These are phyloP conservation scores for Neomorphus geoffroyi DNA, from an alignment of 2,797 vertebrate genomes.

Conservation along the genomic window DNA sequence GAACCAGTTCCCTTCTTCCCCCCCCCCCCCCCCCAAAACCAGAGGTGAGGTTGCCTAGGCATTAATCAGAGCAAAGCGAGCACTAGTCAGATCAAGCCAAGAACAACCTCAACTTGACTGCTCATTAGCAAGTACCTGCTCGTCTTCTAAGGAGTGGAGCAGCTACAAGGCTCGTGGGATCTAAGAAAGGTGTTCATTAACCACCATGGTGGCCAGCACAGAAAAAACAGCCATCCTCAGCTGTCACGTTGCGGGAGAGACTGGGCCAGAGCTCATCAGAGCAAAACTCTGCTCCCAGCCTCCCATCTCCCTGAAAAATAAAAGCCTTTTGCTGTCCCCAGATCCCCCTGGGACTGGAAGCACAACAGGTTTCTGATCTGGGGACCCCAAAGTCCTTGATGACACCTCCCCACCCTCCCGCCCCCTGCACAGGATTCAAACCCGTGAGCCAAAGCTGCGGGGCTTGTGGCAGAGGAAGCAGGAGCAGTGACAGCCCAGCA, in stretches of 20 bases:
- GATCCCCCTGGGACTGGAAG: background rate
- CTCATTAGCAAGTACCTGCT: background rate
- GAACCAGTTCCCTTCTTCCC: background rate
- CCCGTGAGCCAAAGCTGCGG: background rate
- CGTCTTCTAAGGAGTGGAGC: background rate
- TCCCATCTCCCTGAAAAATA: fast-evolving
- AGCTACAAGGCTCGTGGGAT: background rate
- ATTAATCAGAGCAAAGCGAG: background rate
- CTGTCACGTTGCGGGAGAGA: background rate
- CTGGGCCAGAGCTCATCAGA: background rate
- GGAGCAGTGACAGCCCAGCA: background rate
- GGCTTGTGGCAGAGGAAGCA: background rate
- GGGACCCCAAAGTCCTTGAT: background rate
- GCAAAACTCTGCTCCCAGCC: background rate
- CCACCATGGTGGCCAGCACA: background rate
- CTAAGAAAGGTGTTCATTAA: background rate
- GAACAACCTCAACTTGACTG: background rate
- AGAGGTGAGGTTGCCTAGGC: background rate
- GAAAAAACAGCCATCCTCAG: background rate
- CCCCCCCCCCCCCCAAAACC: no score
- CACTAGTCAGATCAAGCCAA: background rate
- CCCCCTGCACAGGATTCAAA: fast-evolving
- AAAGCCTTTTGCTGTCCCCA: background rate
- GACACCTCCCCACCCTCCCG: no score
- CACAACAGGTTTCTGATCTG: background rate